A percentile compares a stretch with the other conserved stretches of the same genome.
Evolutionary conservation across 2,888 invertebrate genomes (phyloP).

Genomic region (Agriopis aurantiaria): DNA sequence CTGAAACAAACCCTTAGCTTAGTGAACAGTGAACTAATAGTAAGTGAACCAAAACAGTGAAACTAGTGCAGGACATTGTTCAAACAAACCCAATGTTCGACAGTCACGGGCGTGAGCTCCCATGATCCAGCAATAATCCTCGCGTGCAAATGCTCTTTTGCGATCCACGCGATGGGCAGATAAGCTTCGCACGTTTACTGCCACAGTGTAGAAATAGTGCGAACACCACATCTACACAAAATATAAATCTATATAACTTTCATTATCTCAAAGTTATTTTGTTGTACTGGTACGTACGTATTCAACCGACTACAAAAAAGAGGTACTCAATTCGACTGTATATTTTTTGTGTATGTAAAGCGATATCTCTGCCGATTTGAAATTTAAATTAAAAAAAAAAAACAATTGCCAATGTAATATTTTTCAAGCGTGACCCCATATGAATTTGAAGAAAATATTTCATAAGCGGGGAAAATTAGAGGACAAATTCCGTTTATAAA

Average conservation of each 20-base stretch:
- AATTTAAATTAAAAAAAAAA: too few relatives aligned
- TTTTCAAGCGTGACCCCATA: too few relatives aligned
- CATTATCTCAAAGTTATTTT: background rate
- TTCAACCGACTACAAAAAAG: too few relatives aligned
- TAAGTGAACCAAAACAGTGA: background rate
- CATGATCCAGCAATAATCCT: conserved; percentile 62
- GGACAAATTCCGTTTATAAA: too few relatives aligned
- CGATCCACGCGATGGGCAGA: conserved; percentile 61
- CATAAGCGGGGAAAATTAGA: too few relatives aligned
- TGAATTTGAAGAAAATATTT: too few relatives aligned
- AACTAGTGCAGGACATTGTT: conserved; percentile 7
- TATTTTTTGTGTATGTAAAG: too few relatives aligned
- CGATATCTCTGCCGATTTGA: too few relatives aligned
- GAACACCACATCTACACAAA: conserved; percentile 16
- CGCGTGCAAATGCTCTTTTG: conserved; percentile 56
- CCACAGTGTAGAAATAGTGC: conserved; percentile 18
- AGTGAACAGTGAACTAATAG: background rate
- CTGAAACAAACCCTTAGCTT: background rate
- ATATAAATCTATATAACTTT: too few relatives aligned
- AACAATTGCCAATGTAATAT: too few relatives aligned
- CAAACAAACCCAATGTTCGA: conserved; percentile 19
- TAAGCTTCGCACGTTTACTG: conserved; percentile 54
- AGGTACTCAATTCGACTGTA: too few relatives aligned
- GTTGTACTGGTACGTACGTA: too few relatives aligned
- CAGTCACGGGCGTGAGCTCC: conserved; percentile 15